These are phyloP conservation scores for Temnothorax longispinosus DNA, from an alignment of 1,140 invertebrate genomes.

Conservation along the genomic window DNA sequence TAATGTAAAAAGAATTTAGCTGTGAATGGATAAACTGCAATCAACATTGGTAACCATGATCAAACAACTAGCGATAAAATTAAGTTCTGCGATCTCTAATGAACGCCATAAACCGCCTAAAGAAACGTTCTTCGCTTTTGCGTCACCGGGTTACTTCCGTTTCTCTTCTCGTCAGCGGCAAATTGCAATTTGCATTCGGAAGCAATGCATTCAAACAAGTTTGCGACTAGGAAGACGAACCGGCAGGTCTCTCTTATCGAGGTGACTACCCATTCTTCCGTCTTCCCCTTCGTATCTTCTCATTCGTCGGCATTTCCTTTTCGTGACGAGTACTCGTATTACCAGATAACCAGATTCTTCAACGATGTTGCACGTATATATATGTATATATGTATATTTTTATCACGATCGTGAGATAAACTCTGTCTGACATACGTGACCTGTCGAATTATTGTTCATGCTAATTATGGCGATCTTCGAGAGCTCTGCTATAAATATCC, in stretches of 20 bases:
- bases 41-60: slow-evolving; percentile 44
- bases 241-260: slow-evolving; percentile 68
- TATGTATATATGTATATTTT: background rate
- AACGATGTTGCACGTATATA: slow-evolving; percentile 9
- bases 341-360: slow-evolving; percentile 68
- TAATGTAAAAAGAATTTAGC: background rate
- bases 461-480: background rate
- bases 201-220: slow-evolving; percentile 71
- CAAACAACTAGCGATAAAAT: slow-evolving; percentile 52
- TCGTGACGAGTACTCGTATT: slow-evolving; percentile 63
- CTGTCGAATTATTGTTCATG: slow-evolving; percentile 22
- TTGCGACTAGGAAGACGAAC: slow-evolving; percentile 58
- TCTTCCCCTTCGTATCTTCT: slow-evolving; percentile 36
- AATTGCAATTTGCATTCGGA: slow-evolving; percentile 75
- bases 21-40: slow-evolving; percentile 37
- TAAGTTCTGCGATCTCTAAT: slow-evolving; percentile 49
- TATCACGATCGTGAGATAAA: background rate
- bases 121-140: slow-evolving; percentile 54
- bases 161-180: slow-evolving; percentile 67
- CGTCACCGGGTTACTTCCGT: slow-evolving; percentile 66
- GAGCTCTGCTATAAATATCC: slow-evolving; percentile 5
- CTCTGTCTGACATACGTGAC: background rate
- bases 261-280: slow-evolving; percentile 59
- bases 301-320: slow-evolving; percentile 60
- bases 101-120: slow-evolving; percentile 53